Evolutionary conservation across 2,888 invertebrate genomes (phyloP).

Genomic region (Phalera bucephala): DNA sequence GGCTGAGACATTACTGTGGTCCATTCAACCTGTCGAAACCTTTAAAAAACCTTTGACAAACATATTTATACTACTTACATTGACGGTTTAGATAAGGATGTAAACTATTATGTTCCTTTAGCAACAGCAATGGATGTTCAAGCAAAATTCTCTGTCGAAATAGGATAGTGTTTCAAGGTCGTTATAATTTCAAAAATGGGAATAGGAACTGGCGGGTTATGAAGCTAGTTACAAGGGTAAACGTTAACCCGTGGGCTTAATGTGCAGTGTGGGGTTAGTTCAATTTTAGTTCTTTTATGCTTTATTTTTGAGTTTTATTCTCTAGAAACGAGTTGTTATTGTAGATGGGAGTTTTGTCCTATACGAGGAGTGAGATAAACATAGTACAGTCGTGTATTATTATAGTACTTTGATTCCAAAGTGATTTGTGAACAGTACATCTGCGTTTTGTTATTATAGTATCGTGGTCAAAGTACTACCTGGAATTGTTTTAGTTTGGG

Average conservation of each 20-base stretch:
- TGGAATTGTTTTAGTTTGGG: too few species aligned
- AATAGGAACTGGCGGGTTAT: constrained; percentile 25
- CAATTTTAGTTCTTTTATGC: constrained; percentile 15
- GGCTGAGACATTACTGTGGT: constrained; percentile 26
- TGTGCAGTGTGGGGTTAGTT: constrained; percentile 21
- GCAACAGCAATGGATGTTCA: constrained; percentile 2
- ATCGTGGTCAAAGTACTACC: too few species aligned
- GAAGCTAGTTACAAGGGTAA: constrained; percentile 35
- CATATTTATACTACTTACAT: too few species aligned
- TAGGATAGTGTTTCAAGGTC: constrained; percentile 12
- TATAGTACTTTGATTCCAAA: too few species aligned
- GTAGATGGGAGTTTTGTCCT: too few species aligned
- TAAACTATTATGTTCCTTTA: too few species aligned
- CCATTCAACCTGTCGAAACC: constrained; percentile 9
- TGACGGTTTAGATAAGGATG: background rate
- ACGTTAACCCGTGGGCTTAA: constrained; percentile 24
- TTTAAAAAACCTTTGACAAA: background rate
- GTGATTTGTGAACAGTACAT: too few species aligned
- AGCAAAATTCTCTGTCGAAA: background rate
- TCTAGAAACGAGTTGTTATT: too few species aligned
- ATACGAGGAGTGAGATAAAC: too few species aligned
- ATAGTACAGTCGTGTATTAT: too few species aligned
- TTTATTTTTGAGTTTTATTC: constrained; percentile 12
- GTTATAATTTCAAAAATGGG: constrained; percentile 40
- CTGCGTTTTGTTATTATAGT: too few species aligned